Conservation (phyloP, 2,113 vertebrate species). For the Corvus cornix region DNA sequence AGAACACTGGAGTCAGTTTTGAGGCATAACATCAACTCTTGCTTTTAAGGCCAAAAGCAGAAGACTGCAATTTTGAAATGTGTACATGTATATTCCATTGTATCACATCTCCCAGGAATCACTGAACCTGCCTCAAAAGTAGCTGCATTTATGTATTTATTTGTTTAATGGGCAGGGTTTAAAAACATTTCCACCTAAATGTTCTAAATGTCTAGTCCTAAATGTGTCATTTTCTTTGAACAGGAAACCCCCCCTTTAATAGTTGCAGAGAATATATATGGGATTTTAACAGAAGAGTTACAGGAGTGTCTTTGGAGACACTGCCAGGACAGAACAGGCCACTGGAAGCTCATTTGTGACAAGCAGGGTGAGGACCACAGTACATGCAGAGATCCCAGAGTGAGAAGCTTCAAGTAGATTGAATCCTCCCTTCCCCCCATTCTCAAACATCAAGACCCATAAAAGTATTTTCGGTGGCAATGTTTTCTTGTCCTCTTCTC, state of each 20-base stretch:
- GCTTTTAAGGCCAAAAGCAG: background rate
- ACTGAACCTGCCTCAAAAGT: background rate
- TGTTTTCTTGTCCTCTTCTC: background rate
- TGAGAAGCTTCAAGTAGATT: background rate
- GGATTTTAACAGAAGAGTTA: background rate
- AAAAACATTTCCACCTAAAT: background rate
- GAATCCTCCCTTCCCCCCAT: background rate
- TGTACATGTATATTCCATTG: background rate
- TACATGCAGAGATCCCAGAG: background rate
- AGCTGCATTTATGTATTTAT: background rate
- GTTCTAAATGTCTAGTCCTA: background rate
- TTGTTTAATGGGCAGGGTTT: background rate
- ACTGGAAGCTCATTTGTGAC: background rate
- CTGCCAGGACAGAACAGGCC: background rate
- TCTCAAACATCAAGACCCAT: background rate
- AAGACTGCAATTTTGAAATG: background rate
- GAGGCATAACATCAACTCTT: background rate
- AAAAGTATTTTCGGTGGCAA: background rate
- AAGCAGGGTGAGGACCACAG: background rate
- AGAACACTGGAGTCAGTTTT: conserved; percentile 16
- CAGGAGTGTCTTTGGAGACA: background rate
- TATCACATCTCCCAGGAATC: background rate
- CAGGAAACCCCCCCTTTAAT: background rate
- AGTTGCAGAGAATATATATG: background rate
- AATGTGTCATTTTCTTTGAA: background rate